These are phyloP conservation scores for cattle (Bos taurus) DNA, from an alignment of 2,113 vertebrate genomes.

Conservation along the genomic window DNA sequence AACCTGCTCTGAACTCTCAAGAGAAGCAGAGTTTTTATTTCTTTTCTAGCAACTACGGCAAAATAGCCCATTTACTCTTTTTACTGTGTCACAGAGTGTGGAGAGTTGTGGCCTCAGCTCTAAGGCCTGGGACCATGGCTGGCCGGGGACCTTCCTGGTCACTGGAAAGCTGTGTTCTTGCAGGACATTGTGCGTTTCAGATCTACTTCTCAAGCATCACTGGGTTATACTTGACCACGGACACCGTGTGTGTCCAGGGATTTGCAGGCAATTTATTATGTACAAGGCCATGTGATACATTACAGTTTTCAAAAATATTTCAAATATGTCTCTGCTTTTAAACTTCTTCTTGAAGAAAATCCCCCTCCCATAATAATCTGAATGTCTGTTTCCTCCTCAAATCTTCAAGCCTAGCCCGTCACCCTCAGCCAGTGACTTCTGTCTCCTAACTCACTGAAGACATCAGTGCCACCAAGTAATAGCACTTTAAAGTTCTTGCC, in stretches of 20 bases:
- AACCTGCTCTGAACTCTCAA: not conserved
- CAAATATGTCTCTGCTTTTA: not conserved
- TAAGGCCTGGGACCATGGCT: not conserved
- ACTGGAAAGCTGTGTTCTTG: not conserved
- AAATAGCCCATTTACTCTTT: not conserved
- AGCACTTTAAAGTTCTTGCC: not conserved
- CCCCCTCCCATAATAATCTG: not conserved
- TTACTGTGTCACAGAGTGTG: not conserved
- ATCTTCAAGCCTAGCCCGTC: not conserved
- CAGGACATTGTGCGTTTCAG: not conserved
- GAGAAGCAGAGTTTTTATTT: constrained; percentile 9
- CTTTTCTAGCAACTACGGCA: not conserved
- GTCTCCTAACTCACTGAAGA: not conserved
- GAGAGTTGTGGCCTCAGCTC: not conserved
- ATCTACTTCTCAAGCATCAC: not conserved
- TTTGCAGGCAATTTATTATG: not conserved
- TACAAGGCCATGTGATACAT: not conserved
- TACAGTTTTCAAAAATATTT: not conserved
- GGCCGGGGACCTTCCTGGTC: not conserved
- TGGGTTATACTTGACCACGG: not conserved
- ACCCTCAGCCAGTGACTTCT: not conserved
- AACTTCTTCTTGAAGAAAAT: constrained; percentile 3
- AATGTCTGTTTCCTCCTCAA: not conserved
- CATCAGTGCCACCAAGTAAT: not conserved
- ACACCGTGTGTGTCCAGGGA: not conserved